Percentiles rank a stretch among this genome's conserved stretches.
Conservation (phyloP, 2,113 vertebrate genomes). For the Catharus fuscescens region DNA sequence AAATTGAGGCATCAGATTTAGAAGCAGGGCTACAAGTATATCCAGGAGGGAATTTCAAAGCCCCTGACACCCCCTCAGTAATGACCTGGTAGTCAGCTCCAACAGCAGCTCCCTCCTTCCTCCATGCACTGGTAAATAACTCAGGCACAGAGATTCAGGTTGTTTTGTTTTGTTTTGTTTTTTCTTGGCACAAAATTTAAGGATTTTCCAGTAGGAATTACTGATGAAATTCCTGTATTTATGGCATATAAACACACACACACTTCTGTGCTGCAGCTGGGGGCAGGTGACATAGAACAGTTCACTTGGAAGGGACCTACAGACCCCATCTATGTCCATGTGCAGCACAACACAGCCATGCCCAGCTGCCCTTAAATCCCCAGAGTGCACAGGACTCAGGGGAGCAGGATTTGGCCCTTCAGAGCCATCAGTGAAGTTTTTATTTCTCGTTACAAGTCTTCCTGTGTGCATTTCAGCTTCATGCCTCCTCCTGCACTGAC, state of each 20-base stretch:
- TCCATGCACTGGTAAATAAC: not conserved
- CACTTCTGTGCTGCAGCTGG: not conserved
- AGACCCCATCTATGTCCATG: fast-evolving
- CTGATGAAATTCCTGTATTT: not conserved
- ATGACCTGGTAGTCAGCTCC: not conserved
- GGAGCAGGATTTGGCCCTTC: not conserved
- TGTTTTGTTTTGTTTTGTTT: too few species aligned
- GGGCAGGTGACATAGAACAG: fast-evolving
- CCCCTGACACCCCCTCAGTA: fast-evolving
- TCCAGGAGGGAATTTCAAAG: not conserved
- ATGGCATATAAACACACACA: too few species aligned
- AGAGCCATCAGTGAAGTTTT: not conserved
- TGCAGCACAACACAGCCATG: not conserved
- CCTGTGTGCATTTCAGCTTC: not conserved
- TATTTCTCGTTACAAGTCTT: not conserved
- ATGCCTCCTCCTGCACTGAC: not conserved
- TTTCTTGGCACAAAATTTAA: not conserved
- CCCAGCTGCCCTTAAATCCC: not conserved
- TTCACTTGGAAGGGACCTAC: not conserved
- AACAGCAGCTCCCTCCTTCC: not conserved
- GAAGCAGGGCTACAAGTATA: not conserved
- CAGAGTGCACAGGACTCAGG: not conserved
- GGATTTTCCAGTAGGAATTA: not conserved
- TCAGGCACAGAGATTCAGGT: not conserved
- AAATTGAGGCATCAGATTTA: not conserved